Percentiles rank a stretch among this genome's conserved stretches.
phyloP scores from a whole-genome alignment of 2,888 invertebrate genomes.

The Dynastes tityus region DNA sequence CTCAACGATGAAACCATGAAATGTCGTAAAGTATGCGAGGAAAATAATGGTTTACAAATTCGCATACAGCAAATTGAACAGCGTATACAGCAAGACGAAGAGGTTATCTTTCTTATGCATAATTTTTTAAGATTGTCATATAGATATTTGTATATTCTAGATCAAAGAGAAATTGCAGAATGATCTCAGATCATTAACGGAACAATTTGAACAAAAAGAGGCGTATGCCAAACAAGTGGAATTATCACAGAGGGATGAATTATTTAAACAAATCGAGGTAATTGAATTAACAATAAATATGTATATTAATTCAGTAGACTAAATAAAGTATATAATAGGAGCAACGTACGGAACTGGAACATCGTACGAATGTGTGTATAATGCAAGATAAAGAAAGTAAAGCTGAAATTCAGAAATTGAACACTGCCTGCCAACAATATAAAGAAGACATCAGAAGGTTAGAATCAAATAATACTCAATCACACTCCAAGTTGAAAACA shows the following conservation, averaged over 20 bases:
- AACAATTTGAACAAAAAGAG: constrained; percentile 62
- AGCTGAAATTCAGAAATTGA: constrained; percentile 68
- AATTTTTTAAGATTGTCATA: not conserved
- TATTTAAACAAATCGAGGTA: constrained; percentile 73
- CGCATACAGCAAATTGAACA: constrained; percentile 79
- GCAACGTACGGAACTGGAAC: constrained; percentile 74
- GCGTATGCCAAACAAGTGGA: constrained; percentile 64
- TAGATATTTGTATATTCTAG: constrained; percentile 27
- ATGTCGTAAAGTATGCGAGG: constrained; percentile 72
- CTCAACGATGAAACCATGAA: constrained; percentile 73
- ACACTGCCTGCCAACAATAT: constrained; percentile 66
- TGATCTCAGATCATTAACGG: constrained; percentile 62
- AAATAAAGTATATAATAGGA: constrained; percentile 68
- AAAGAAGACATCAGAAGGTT: constrained; percentile 68
- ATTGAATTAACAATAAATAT: not conserved
- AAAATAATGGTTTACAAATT: constrained; percentile 75
- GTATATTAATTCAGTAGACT: not conserved
- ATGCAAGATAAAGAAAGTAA: constrained; percentile 74
- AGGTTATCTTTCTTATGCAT: constrained; percentile 60
- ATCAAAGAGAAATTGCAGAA: constrained; percentile 32
- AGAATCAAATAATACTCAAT: constrained; percentile 69
- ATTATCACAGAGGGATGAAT: constrained; percentile 73
- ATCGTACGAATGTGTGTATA: constrained; percentile 71
- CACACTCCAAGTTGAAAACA: constrained; percentile 73
- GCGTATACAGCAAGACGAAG: constrained; percentile 77